Percentiles rank a stretch among this genome's conserved stretches.
These are phyloP conservation scores for Chloroclysta siterata DNA, from an alignment of 2,888 invertebrate species.

Conservation along the genomic window DNA sequence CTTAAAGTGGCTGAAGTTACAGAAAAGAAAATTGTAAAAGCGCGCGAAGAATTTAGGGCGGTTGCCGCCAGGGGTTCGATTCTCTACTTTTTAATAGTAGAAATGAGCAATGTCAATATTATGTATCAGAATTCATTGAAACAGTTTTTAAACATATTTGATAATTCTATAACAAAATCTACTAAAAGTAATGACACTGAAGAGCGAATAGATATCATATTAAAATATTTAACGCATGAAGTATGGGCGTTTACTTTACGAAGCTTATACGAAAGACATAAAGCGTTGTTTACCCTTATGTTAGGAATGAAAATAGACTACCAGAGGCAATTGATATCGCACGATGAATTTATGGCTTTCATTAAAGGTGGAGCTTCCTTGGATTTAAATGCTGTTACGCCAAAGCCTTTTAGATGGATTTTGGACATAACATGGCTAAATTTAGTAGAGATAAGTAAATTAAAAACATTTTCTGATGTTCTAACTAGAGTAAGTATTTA, in stretches of 20 bases:
- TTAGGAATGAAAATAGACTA: constrained; percentile 98
- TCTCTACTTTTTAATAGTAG: constrained; percentile 97
- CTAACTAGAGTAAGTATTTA: constrained; percentile 86
- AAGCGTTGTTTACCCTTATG: constrained; percentile 96
- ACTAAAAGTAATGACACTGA: constrained; percentile 92
- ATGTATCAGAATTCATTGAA: constrained; percentile 99
- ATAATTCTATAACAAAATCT: constrained; percentile 96
- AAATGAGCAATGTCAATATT: constrained; percentile 97
- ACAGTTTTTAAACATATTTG: constrained; percentile 97
- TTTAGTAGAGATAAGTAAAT: constrained; percentile 95
- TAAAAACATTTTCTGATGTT: constrained; percentile 91
- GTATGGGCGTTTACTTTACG: constrained; percentile 97
- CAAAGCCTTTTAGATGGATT: constrained; percentile 98
- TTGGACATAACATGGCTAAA: constrained; percentile 98
- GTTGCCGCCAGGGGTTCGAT: constrained; percentile 98
- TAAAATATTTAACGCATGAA: constrained; percentile 95
- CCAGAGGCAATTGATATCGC: constrained; percentile 91
- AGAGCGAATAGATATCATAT: constrained; percentile 94
- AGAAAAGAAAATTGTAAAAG: constrained; percentile 96
- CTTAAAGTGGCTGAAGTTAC: constrained; percentile 96
- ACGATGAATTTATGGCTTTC: constrained; percentile 97
- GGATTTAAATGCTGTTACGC: constrained; percentile 95
- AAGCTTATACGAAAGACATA: constrained; percentile 96
- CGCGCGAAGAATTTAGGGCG: constrained; percentile 97
- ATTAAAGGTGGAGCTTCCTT: constrained; percentile 98